phyloP scores from a whole-genome alignment of 2,113 vertebrate genomes.

The Hymenochirus boettgeri region DNA sequence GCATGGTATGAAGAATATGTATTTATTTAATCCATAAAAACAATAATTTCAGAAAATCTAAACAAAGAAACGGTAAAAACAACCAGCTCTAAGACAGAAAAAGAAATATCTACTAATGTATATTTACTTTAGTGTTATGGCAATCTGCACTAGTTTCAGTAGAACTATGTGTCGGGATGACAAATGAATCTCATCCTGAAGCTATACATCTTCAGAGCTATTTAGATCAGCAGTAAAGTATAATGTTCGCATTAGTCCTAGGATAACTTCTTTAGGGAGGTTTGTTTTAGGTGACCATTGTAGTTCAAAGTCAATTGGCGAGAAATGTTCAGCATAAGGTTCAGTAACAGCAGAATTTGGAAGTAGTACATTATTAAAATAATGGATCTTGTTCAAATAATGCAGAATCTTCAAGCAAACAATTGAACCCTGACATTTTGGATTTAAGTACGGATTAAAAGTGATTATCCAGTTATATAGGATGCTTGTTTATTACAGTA shows the following conservation, averaged over 20 bases:
- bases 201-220: conserved; percentile 41
- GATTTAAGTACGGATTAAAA: too few relatives aligned
- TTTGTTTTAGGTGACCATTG: conserved; percentile 21
- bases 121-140: conserved; percentile 27
- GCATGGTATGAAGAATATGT: conserved; percentile 44
- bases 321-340: conserved; percentile 7
- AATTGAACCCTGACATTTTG: too few relatives aligned
- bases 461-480: too few relatives aligned
- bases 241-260: conserved; percentile 40
- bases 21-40: conserved; percentile 41
- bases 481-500: too few relatives aligned
- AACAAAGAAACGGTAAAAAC: conserved; percentile 42
- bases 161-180: conserved; percentile 45
- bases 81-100: conserved; percentile 9
- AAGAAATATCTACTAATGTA: conserved; percentile 10
- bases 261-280: conserved; percentile 33
- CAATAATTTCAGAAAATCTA: neutral
- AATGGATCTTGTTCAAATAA: too few relatives aligned
- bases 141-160: conserved; percentile 28
- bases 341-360: neutral
- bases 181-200: conserved; percentile 42
- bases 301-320: conserved; percentile 6
- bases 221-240: conserved; percentile 41
- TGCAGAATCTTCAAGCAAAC: too few relatives aligned
- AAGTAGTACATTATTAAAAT: neutral